phyloP scores from a whole-genome alignment of 2,888 invertebrate genomes.

The Agrilus biguttatus region DNA sequence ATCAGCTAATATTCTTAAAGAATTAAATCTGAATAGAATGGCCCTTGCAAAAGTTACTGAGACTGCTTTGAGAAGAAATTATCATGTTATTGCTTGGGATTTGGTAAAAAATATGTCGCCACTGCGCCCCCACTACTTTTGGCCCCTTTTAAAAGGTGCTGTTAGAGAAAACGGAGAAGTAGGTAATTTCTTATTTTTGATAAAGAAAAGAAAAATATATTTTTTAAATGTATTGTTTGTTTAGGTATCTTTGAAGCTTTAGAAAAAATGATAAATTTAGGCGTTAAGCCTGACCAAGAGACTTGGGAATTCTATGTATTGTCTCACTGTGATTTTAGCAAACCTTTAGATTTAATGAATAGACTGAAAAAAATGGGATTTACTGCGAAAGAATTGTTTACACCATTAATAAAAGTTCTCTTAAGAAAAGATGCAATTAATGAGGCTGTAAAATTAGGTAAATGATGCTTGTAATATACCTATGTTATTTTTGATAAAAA shows the following conservation, averaged over 20 bases:
- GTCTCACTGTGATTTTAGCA: constrained; percentile 36
- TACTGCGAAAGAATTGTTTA: constrained; percentile 13
- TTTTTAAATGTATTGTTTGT: background rate
- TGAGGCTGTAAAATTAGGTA: constrained; percentile 35
- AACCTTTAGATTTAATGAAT: constrained; percentile 34
- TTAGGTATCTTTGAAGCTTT: constrained; percentile 39
- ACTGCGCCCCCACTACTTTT: constrained; percentile 47
- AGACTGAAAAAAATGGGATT: constrained; percentile 33
- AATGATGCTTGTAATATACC: constrained; percentile 14
- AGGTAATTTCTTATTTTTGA: constrained; percentile 21
- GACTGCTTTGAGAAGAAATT: constrained; percentile 33
- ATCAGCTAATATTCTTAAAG: constrained; percentile 33
- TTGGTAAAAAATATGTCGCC: constrained; percentile 23
- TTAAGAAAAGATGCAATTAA: constrained; percentile 1
- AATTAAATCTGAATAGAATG: constrained; percentile 33
- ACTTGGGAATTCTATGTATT: constrained; percentile 40
- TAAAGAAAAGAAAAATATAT: background rate
- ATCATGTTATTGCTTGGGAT: constrained; percentile 30
- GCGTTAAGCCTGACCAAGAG: constrained; percentile 40
- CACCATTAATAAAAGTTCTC: constrained; percentile 7
- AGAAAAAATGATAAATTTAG: constrained; percentile 37
- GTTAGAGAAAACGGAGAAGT: constrained; percentile 39
- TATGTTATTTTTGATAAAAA: background rate
- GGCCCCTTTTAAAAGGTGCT: constrained; percentile 42
- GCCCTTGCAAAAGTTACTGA: constrained; percentile 23